Evolutionary conservation across 1,140 invertebrate genomes (phyloP).

Genomic region (Platyscapa corneri): DNA sequence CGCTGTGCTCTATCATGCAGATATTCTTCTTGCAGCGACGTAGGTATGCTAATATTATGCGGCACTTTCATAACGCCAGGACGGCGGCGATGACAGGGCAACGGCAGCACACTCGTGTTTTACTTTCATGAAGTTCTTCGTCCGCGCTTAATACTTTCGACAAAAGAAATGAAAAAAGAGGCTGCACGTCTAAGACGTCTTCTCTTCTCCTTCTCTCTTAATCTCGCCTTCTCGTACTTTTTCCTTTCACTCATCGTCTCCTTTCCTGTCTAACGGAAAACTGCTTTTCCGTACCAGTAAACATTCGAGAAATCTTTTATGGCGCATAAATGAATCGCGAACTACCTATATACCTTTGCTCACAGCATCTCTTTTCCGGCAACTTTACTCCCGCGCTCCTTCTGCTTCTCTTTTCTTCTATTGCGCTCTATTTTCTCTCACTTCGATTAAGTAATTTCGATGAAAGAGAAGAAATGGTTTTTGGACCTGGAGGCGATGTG

Average conservation of each 20-base stretch:
- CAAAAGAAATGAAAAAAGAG: conserved; percentile 52
- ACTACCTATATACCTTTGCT: not conserved
- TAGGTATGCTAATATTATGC: conserved; percentile 66
- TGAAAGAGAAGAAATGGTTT: conserved; percentile 27
- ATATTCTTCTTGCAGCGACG: conserved; percentile 59
- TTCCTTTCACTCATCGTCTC: not conserved
- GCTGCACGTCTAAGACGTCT: not conserved
- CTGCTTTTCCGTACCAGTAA: conserved; percentile 54
- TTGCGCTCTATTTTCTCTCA: not conserved
- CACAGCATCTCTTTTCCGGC: not conserved
- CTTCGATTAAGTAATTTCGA: conserved; percentile 13
- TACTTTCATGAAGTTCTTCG: conserved; percentile 61
- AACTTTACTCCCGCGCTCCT: not conserved
- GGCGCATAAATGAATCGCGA: conserved; percentile 38
- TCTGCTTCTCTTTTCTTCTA: not conserved
- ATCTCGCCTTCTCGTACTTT: not conserved
- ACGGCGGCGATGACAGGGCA: conserved; percentile 28
- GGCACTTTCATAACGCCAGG: conserved; percentile 60
- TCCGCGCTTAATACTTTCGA: conserved; percentile 58
- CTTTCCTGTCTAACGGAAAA: conserved; percentile 41
- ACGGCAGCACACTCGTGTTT: conserved; percentile 48
- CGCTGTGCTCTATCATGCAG: conserved; percentile 63
- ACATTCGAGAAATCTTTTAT: conserved; percentile 48
- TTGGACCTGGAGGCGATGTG: not conserved
- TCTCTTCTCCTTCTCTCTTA: not conserved